Base-by-base conservation (phyloP, 2,113 vertebrate species). In the Desmodus rotundus region DNA sequence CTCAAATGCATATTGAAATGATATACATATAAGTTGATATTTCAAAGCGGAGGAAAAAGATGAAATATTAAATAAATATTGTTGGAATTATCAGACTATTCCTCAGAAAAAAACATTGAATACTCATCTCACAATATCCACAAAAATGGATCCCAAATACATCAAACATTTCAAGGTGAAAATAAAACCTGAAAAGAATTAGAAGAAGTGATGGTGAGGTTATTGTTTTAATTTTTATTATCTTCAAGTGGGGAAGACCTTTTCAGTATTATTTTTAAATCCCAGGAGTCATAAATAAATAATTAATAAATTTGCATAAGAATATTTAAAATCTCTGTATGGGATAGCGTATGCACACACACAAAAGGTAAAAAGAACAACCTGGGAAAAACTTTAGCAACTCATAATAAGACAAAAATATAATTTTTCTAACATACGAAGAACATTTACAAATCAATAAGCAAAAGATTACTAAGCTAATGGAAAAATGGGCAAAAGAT, bases 361-460 rank as follows among this genome's bases (percentile, higher is more conserved):
- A 38, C 5, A 78, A 61, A 61, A 61, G 58, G 58, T 58, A 61
- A 28, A 28, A 26, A 58, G 22, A 22, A 56, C 3, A 52, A 56
- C 54, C 54, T 11, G 9, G 24, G 56, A 58, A 58, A 58, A 24
- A 58, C 56, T 26, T 58, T 26, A 58, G 9, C 56, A 58, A 58
- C 22, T 26, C 80, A 70, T 50, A 70, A 63, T 4, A 72, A 65
- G 50, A 52, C 33, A 65, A 67, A 95, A 54, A 15, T 47, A 83
- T 63, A 78, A 86, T 70, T 58, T 92, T 96, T 58, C 70, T 68
- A 91, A 87, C 67, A 68, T 72, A 41, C 87, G 6, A 96, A 91
- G 78, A 87, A 3, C 1, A 95, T 85, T 31, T 74, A 52, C 3
- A 84, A 91, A 77, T 73, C 50, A 91, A 73, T 72, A 96, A 87